Evolutionary conservation across 2,888 invertebrate genomes (phyloP).

Genomic region (Catocala sponsa): DNA sequence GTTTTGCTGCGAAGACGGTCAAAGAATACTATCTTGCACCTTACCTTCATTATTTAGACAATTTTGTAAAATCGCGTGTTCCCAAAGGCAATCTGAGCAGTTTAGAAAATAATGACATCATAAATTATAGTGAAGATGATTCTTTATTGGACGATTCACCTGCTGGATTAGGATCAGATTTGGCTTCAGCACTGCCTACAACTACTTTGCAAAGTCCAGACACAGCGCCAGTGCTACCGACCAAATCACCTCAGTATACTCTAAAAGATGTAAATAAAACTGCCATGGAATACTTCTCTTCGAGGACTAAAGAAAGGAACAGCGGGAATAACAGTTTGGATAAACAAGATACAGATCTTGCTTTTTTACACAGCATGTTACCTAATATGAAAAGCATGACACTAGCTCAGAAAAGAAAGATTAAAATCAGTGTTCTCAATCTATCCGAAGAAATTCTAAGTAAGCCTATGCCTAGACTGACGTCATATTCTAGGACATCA

Average conservation of each 20-base stretch:
- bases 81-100: constrained; percentile 15
- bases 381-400: constrained; percentile 23
- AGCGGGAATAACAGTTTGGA: constrained; percentile 2
- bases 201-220: background rate
- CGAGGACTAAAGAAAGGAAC: constrained; percentile 6
- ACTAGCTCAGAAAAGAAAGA: constrained; percentile 19
- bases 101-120: too few relatives aligned
- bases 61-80: constrained; percentile 22
- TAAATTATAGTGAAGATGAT: constrained; percentile 5
- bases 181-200: background rate
- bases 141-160: constrained; percentile 17
- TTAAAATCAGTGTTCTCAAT: constrained; percentile 21
- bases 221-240: background rate
- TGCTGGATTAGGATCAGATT: constrained; percentile 1
- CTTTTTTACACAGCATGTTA: constrained; percentile 25
- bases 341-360: constrained; percentile 17
- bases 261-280: constrained; percentile 23
- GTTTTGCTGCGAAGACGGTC: constrained; percentile 23
- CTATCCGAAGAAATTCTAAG: background rate
- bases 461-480: background rate
- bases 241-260: constrained; percentile 5
- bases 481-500: background rate
- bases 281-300: constrained; percentile 12
- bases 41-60: constrained; percentile 28
- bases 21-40: constrained; percentile 30